Evolutionary conservation across 2,888 invertebrate genomes (phyloP).

Genomic region (Parasteatoda lunata): DNA sequence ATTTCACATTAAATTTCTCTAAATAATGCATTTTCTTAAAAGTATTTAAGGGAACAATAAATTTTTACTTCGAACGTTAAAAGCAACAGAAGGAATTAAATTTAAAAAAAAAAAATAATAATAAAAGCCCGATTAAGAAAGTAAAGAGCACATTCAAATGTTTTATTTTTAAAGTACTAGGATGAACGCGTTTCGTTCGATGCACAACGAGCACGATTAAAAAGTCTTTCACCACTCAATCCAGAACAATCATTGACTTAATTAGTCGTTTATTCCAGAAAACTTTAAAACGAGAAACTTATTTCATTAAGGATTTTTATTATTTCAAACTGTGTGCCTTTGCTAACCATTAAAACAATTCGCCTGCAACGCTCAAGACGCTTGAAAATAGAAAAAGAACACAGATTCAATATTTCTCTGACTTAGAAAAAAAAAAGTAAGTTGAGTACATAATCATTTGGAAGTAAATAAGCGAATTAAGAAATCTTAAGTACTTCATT

Average conservation of each 20-base stretch:
- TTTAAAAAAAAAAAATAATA: conserved; percentile 12
- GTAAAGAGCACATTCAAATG: conserved; percentile 42
- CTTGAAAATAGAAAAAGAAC: conserved; percentile 9
- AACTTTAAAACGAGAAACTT: conserved; percentile 40
- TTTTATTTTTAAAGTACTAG: conserved; percentile 51
- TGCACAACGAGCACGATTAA: conserved; percentile 30
- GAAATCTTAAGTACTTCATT: too few species aligned
- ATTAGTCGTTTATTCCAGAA: conserved; percentile 49
- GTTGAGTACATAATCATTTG: not conserved
- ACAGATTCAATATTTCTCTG: conserved; percentile 30
- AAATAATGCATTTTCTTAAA: conserved; percentile 21
- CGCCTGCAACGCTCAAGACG: conserved; percentile 20
- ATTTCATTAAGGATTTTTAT: conserved; percentile 45
- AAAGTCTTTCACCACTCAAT: conserved; percentile 57
- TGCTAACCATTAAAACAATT: conserved; percentile 54
- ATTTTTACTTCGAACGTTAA: conserved; percentile 22
- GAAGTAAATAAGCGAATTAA: too few species aligned
- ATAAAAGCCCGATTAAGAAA: conserved; percentile 38
- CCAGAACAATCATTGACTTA: conserved; percentile 63
- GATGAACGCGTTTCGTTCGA: conserved; percentile 18
- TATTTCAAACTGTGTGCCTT: conserved; percentile 38
- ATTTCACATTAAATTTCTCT: conserved; percentile 9
- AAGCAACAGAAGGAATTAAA: conserved; percentile 50
- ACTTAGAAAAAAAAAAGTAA: conserved; percentile 10
- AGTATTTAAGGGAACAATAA: conserved; percentile 47